phyloP scores from a whole-genome alignment of 2,888 invertebrate genomes.

The Temnothorax ravouxi region DNA sequence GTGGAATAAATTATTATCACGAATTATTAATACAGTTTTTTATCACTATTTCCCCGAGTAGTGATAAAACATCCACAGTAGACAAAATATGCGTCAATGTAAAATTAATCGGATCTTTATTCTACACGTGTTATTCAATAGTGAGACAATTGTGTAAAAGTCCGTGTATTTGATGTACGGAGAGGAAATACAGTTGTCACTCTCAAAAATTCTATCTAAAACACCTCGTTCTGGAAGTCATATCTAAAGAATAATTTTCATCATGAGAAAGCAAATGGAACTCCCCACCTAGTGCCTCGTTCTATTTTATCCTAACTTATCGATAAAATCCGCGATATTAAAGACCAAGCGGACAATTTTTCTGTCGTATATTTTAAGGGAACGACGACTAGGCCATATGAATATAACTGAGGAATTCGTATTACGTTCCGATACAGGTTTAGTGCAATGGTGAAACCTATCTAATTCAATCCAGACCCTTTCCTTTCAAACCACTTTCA shows the following conservation, averaged over 20 bases:
- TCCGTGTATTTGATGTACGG: constrained; percentile 34
- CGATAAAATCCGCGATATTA: constrained; percentile 77
- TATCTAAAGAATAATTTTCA: constrained; percentile 61
- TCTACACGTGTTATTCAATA: constrained; percentile 46
- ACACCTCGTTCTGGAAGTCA: constrained; percentile 75
- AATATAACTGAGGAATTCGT: constrained; percentile 72
- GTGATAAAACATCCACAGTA: neutral
- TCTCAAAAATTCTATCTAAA: constrained; percentile 68
- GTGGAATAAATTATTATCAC: constrained; percentile 28
- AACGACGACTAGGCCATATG: constrained; percentile 75
- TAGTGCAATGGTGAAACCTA: constrained; percentile 57
- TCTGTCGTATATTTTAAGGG: constrained; percentile 67
- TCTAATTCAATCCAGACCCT: constrained; percentile 61
- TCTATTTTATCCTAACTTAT: constrained; percentile 77
- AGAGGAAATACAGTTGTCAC: constrained; percentile 59
- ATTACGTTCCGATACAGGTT: constrained; percentile 55
- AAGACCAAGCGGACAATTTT: constrained; percentile 75
- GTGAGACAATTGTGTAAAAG: constrained; percentile 44
- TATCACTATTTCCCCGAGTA: neutral
- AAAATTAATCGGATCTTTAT: constrained; percentile 19
- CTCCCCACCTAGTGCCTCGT: constrained; percentile 69
- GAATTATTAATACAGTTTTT: neutral
- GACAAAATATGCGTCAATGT: constrained; percentile 24
- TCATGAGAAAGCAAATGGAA: constrained; percentile 67
- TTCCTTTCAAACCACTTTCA: constrained; percentile 51